These are phyloP conservation scores for Caerostris darwini DNA, from an alignment of 1,140 invertebrate genomes.

Conservation along the genomic window DNA sequence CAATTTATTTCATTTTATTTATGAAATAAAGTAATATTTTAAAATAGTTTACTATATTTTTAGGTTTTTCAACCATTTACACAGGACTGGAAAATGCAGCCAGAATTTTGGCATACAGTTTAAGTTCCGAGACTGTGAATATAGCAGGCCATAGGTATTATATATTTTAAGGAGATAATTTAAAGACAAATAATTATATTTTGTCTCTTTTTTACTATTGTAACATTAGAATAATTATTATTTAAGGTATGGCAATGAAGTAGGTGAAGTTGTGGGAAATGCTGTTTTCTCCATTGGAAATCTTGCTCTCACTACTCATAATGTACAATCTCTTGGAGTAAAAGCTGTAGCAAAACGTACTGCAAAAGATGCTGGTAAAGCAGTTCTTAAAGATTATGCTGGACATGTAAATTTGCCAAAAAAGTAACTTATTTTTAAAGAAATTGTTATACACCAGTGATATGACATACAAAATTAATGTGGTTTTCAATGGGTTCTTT, in stretches of 20 bases:
- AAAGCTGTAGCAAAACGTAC: constrained; percentile 86
- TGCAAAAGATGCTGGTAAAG: constrained; percentile 86
- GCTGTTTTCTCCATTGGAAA: constrained; percentile 87
- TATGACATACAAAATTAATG: too few species aligned
- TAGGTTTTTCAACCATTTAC: constrained; percentile 87
- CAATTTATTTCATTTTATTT: too few species aligned
- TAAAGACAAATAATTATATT: background rate
- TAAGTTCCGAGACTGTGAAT: constrained; percentile 87
- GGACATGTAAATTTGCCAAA: constrained; percentile 20
- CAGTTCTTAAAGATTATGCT: constrained; percentile 83
- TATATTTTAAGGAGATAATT: background rate
- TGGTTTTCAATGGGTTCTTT: too few species aligned
- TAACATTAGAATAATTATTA: background rate
- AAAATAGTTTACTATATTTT: background rate
- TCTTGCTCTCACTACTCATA: constrained; percentile 84
- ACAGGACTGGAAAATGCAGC: constrained; percentile 87
- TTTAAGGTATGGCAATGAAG: constrained; percentile 85
- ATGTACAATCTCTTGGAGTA: constrained; percentile 85
- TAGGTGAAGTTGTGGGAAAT: constrained; percentile 84
- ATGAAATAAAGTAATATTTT: too few species aligned
- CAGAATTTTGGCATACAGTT: constrained; percentile 85
- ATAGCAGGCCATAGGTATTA: constrained; percentile 87
- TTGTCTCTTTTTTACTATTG: background rate
- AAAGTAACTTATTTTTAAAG: background rate
- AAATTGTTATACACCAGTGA: background rate